Base-by-base conservation (phyloP, 2,888 invertebrate genomes). In the Desoria tigrina region DNA sequence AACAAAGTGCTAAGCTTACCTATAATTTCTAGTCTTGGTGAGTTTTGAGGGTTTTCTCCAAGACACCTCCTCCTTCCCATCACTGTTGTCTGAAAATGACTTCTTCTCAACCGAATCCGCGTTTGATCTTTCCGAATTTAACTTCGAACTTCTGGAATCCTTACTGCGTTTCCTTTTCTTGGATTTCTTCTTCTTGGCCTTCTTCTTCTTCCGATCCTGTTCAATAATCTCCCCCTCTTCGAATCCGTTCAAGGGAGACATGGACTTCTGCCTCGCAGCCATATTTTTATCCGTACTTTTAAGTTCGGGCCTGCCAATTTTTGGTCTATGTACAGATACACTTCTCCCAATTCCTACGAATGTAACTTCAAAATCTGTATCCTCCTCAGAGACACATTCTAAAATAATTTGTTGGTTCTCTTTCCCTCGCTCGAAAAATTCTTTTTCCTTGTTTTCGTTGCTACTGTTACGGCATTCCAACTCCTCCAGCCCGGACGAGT, bases 11-110 rank as follows among this genome's bases (percentile, higher is more conserved):
- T n/a, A 23, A 49, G 39, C 23, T 24, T 59, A 74, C 76, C 76
- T 72, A 54, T 92, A 93, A 77, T 87, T 91, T 67, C 89, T 83
- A 77, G 88, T 90, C 78, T 89, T 90, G 23, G 86, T 87, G 74
- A 83, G 88, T 79, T 89, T 90, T 51, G 89, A 88, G 14, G 90
- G 82, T 79, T 92, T 92, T 77, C 92, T 92, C 83, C 93, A 93
- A 0, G 86, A 80, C 4, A 86, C 72, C 26, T 71, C 69, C n/a
- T n/a, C 32, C 42, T 73, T 69, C 45, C 61, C 66, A 23, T 66
- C 63, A 26, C 65, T 68, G 23, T 68, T 68, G 28, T 69, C 68
- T 2, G 56, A 54, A n/a, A 21, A 18, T 18, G 56, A 57, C n/a
- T 42, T 57, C 21, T 37, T 57, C 18, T 57, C 56, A 7, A 18